These are phyloP conservation scores for Loriculus beryllinus DNA, from an alignment of 2,797 vertebrate genomes.

Conservation along the genomic window DNA sequence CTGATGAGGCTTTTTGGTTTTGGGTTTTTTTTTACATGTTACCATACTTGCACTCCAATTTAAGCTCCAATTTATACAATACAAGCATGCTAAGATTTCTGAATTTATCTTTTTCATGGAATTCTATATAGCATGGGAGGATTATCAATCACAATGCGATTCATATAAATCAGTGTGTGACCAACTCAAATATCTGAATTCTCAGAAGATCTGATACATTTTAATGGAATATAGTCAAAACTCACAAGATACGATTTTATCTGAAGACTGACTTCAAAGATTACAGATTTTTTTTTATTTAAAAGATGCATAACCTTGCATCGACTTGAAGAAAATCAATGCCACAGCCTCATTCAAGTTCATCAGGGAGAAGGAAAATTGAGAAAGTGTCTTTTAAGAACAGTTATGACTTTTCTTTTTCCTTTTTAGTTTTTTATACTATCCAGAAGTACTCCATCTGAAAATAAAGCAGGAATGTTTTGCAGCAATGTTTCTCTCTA, in stretches of 20 bases:
- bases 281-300: not conserved
- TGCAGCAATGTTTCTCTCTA: not conserved
- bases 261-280: not conserved
- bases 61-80: not conserved
- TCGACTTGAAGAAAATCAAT: not conserved
- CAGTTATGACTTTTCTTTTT: not conserved
- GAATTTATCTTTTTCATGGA: not conserved
- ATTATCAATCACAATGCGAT: not conserved
- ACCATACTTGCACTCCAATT: not conserved
- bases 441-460: not conserved
- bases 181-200: not conserved
- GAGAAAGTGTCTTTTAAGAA: not conserved
- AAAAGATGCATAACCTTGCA: not conserved
- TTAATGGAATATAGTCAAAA: not conserved
- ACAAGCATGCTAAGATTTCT: not conserved
- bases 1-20: not conserved
- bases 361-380: not conserved
- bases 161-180: not conserved
- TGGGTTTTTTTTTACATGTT: not conserved
- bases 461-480: not conserved
- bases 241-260: not conserved
- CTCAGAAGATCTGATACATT: not conserved
- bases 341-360: not conserved
- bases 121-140: not conserved
- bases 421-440: not conserved